phyloP scores from a whole-genome alignment of 2,113 vertebrate species.

The Eira barbara region DNA sequence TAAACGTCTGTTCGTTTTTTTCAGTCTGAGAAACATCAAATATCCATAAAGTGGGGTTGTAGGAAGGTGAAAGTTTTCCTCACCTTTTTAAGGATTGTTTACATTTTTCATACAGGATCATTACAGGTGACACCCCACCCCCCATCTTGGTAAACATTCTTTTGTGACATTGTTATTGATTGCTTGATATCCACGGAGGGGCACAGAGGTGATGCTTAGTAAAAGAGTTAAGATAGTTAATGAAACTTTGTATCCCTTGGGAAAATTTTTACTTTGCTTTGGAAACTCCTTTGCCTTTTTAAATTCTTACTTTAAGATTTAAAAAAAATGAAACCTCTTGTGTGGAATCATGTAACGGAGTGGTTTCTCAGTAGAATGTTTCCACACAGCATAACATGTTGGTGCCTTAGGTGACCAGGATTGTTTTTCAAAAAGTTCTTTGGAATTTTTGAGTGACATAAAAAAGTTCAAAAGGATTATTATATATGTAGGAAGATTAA shows the following conservation, averaged over 20 bases:
- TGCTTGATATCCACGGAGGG: slow-evolving; percentile 51
- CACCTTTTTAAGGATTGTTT: slow-evolving; percentile 61
- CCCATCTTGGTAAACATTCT: slow-evolving; percentile 71
- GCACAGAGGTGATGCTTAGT: slow-evolving; percentile 67
- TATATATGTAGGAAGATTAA: slow-evolving; percentile 36
- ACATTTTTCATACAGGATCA: slow-evolving; percentile 75
- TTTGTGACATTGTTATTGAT: slow-evolving; percentile 80
- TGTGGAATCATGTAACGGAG: slow-evolving; percentile 37
- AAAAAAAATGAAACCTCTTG: slow-evolving; percentile 49
- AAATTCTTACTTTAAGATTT: slow-evolving; percentile 42
- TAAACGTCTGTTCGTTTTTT: slow-evolving; percentile 45
- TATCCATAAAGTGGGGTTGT: background rate
- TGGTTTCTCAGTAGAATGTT: slow-evolving; percentile 49
- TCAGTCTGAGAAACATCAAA: background rate
- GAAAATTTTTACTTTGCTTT: slow-evolving; percentile 67
- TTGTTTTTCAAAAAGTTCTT: background rate
- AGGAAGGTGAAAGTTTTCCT: slow-evolving; percentile 40
- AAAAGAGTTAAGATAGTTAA: slow-evolving; percentile 67
- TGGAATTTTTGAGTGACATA: slow-evolving; percentile 6
- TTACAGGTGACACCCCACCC: slow-evolving; percentile 61
- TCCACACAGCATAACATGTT: background rate
- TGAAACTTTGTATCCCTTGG: slow-evolving; percentile 81
- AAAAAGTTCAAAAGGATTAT: background rate
- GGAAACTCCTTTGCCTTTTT: slow-evolving; percentile 75
- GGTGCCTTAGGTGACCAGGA: background rate